Evolutionary conservation across 2,888 invertebrate genomes (phyloP).

Genomic region (Elmis aenea): DNA sequence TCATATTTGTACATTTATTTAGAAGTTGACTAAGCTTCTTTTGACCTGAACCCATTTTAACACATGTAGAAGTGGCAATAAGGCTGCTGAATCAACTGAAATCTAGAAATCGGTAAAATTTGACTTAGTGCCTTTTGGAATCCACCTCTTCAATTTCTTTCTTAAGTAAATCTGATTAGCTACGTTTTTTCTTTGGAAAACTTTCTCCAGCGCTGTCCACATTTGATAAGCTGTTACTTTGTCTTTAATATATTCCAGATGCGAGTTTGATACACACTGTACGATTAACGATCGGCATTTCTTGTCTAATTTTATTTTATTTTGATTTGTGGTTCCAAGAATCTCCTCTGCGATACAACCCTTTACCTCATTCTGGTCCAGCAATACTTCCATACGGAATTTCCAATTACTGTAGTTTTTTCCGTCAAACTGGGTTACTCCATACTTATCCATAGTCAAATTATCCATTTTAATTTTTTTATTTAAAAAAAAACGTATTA

Average conservation of each 20-base stretch:
- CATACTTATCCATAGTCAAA: conserved; percentile 14
- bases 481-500: too few relatives aligned
- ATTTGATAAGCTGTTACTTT: conserved; percentile 25
- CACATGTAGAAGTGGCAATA: too few relatives aligned
- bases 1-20: too few relatives aligned
- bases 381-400: conserved; percentile 19
- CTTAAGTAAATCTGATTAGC: conserved; percentile 26
- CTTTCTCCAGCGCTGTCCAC: conserved; percentile 26
- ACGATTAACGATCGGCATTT: conserved; percentile 26
- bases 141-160: too few relatives aligned
- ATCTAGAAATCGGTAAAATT: too few relatives aligned
- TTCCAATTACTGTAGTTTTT: conserved; percentile 20
- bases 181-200: conserved; percentile 27
- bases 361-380: conserved; percentile 18
- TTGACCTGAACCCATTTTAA: too few relatives aligned
- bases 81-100: too few relatives aligned
- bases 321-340: conserved; percentile 6
- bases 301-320: conserved; percentile 14
- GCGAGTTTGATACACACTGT: conserved; percentile 26
- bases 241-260: conserved; percentile 28
- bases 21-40: too few relatives aligned
- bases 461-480: too few relatives aligned
- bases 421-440: conserved; percentile 21
- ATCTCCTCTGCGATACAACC: conserved; percentile 16
- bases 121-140: too few relatives aligned